A percentile compares a stretch with the other conserved stretches of the same genome.
These are phyloP conservation scores for Tragulus kanchil DNA, from an alignment of 2,113 vertebrate species.

Conservation along the genomic window DNA sequence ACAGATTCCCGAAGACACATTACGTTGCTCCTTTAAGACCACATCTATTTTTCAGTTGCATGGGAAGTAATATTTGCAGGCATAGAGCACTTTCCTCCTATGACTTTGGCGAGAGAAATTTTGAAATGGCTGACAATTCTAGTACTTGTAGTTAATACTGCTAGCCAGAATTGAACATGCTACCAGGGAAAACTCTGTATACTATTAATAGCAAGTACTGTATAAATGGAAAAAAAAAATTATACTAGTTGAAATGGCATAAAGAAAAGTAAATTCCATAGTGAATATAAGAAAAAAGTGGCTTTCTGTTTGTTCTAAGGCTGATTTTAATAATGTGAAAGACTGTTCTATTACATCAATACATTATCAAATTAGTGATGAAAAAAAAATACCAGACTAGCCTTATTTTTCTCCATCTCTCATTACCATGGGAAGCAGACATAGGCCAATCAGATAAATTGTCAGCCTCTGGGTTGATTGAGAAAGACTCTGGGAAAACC, in stretches of 20 bases:
- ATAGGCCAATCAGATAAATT: neutral
- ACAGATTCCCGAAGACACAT: neutral
- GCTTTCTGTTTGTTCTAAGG: constrained; percentile 26
- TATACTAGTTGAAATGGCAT: neutral
- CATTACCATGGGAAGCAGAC: neutral
- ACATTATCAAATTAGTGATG: constrained; percentile 59
- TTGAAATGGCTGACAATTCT: constrained; percentile 1
- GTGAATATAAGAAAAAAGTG: constrained; percentile 1
- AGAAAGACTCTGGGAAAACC: neutral
- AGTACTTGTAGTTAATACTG: constrained; percentile 32
- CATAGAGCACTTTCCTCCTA: neutral
- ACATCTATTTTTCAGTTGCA: constrained; percentile 42
- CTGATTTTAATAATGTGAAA: constrained; percentile 60
- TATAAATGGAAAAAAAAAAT: constrained; percentile 1
- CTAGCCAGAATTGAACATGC: constrained; percentile 8
- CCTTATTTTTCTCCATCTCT: neutral
- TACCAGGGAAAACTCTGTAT: neutral
- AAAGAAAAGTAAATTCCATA: constrained; percentile 46
- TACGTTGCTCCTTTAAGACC: constrained; percentile 54
- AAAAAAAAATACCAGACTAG: neutral
- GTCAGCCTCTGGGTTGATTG: neutral
- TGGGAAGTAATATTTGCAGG: constrained; percentile 40
- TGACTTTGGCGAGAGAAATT: constrained; percentile 23
- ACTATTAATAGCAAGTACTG: neutral
- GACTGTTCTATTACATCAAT: neutral